phyloP scores from a whole-genome alignment of 2,797 vertebrate species.

The Hypotaenidia okinawae region DNA sequence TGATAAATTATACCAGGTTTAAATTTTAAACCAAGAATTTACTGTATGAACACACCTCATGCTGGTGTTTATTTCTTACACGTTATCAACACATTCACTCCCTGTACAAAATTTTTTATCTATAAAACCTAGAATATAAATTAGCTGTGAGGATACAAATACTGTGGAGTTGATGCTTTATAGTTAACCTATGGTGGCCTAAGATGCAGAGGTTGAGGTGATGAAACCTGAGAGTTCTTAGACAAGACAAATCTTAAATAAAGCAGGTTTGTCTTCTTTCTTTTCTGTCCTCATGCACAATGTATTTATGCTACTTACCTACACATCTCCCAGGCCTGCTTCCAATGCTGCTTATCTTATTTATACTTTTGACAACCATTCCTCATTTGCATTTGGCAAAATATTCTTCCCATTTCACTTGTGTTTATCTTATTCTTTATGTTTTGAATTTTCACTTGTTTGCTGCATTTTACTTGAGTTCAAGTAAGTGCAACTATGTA shows the following conservation, averaged over 20 bases:
- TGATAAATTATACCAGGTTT: background rate
- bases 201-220: background rate
- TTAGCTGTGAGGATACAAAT: background rate
- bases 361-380: background rate
- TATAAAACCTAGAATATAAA: background rate
- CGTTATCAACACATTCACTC: background rate
- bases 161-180: background rate
- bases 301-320: background rate
- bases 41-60: background rate
- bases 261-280: background rate
- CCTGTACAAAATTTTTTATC: background rate
- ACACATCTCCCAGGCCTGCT: background rate
- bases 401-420: background rate
- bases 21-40: background rate
- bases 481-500: background rate
- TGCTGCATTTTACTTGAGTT: background rate
- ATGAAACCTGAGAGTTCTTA: background rate
- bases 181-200: background rate
- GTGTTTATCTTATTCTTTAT: background rate
- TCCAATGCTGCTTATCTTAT: background rate
- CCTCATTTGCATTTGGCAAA: background rate
- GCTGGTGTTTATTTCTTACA: background rate
- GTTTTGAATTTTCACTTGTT: background rate
- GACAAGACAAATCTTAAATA: background rate
- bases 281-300: background rate